Conservation (phyloP, 30 jellyfish, hydroid and myxozoan genomes). For the Haliclystus octoradiatus region DNA sequence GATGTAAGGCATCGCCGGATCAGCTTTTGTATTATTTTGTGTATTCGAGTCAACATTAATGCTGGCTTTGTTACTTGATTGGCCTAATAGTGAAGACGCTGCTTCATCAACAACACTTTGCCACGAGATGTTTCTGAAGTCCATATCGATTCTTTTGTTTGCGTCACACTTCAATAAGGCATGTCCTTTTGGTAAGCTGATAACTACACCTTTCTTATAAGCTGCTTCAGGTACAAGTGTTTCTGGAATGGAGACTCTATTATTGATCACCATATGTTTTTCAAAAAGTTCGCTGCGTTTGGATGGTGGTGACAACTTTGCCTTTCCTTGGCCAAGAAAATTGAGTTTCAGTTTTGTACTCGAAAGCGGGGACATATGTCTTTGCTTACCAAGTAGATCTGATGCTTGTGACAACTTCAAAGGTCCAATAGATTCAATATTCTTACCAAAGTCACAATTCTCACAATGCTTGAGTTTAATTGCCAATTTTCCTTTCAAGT, state of each 20-base stretch:
- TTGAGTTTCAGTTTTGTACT: neutral
- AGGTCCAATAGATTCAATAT: conserved; percentile 94
- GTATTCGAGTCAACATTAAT: neutral
- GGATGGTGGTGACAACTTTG: neutral
- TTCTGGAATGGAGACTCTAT: conserved; percentile 50
- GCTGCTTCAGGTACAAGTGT: conserved; percentile 76
- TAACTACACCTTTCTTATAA: conserved; percentile 80
- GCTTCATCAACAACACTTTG: conserved; percentile 5
- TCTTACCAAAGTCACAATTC: conserved; percentile 67
- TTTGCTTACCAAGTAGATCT: neutral
- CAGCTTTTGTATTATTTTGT: neutral
- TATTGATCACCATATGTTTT: conserved; percentile 30
- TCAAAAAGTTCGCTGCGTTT: neutral
- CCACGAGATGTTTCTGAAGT: neutral
- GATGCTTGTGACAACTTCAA: conserved; percentile 43
- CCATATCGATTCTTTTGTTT: conserved; percentile 16
- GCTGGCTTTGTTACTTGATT: neutral
- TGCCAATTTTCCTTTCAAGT: conserved; percentile 89
- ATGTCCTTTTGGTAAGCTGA: conserved; percentile 92
- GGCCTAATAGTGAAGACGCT: conserved; percentile 3
- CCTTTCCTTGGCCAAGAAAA: neutral
- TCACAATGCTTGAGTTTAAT: conserved; percentile 83
- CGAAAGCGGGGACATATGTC: neutral
- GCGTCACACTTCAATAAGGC: conserved; percentile 86
- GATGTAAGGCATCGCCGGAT: neutral